phyloP scores from a whole-genome alignment of 2,113 vertebrate genomes.

The Nycticorax nycticorax region DNA sequence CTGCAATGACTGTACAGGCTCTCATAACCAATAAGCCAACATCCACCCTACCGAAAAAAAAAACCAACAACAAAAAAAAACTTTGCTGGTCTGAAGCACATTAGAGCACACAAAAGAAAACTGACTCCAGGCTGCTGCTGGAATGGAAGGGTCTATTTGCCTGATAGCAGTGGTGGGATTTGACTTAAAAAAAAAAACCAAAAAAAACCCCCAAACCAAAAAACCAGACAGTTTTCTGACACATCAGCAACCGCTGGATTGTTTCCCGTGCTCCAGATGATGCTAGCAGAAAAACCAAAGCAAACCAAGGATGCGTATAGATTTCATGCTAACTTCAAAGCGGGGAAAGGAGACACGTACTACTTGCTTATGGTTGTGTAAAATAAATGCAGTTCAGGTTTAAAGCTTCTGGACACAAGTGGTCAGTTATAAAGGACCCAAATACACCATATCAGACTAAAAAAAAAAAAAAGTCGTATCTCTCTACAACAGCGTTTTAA shows the following conservation, averaged over 20 bases:
- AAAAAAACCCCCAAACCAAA: no score
- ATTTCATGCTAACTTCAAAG: not conserved
- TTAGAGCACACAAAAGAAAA: not conserved
- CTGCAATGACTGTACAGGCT: conserved; percentile 28
- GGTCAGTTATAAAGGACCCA: not conserved
- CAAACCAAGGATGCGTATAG: not conserved
- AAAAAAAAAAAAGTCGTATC: not conserved
- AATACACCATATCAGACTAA: not conserved
- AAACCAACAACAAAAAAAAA: not conserved
- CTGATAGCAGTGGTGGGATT: not conserved
- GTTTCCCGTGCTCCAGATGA: not conserved
- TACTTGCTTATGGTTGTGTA: not conserved
- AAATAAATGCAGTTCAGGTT: not conserved
- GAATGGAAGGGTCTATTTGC: not conserved
- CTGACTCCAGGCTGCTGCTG: not conserved
- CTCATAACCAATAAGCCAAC: conserved; percentile 50
- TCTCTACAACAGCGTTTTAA: not conserved
- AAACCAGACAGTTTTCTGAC: not conserved
- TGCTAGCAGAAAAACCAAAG: not conserved
- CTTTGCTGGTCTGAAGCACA: conserved; percentile 26
- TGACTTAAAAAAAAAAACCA: not conserved
- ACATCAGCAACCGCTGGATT: not conserved
- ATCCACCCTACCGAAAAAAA: not conserved
- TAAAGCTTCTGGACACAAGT: not conserved
- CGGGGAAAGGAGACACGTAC: not conserved